These are phyloP conservation scores for Alectoris magna DNA, from an alignment of 2,797 vertebrate species.

Conservation along the genomic window DNA sequence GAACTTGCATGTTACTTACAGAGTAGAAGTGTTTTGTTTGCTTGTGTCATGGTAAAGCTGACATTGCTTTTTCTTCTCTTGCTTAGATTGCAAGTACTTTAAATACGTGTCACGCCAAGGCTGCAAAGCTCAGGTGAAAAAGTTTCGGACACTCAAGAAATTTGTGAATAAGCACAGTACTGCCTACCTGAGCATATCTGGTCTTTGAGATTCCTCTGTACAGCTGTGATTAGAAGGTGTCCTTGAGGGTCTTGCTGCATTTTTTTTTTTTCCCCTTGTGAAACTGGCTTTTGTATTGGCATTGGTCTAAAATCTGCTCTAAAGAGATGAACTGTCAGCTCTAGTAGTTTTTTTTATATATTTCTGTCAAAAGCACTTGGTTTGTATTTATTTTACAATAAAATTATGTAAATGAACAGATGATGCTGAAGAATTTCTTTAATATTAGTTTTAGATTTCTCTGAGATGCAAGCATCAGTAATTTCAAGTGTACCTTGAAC, in stretches of 20 bases:
- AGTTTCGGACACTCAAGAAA: conserved; percentile 75
- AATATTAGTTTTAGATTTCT: not conserved
- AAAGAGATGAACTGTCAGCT: not conserved
- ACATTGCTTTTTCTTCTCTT: not conserved
- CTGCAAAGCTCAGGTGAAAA: conserved; percentile 65
- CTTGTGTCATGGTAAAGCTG: not conserved
- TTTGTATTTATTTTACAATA: conserved; percentile 52
- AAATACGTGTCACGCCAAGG: conserved; percentile 70
- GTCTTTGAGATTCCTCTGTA: not conserved
- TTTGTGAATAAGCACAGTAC: conserved; percentile 73
- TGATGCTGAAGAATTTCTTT: not conserved
- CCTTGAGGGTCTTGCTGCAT: not conserved
- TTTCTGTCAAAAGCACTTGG: not conserved
- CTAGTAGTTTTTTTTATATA: not conserved
- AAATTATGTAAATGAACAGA: not conserved
- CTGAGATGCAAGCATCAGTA: not conserved
- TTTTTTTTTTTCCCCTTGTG: not conserved
- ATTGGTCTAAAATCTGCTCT: not conserved
- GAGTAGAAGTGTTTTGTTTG: not conserved
- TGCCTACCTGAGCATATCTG: conserved; percentile 30
- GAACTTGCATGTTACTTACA: not conserved
- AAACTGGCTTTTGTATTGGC: not conserved
- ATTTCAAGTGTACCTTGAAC: not conserved
- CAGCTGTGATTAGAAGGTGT: not conserved
- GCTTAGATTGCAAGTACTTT: conserved; percentile 80